These are phyloP conservation scores for Epinotia demarniana DNA, from an alignment of 2,888 invertebrate genomes.

Conservation along the genomic window DNA sequence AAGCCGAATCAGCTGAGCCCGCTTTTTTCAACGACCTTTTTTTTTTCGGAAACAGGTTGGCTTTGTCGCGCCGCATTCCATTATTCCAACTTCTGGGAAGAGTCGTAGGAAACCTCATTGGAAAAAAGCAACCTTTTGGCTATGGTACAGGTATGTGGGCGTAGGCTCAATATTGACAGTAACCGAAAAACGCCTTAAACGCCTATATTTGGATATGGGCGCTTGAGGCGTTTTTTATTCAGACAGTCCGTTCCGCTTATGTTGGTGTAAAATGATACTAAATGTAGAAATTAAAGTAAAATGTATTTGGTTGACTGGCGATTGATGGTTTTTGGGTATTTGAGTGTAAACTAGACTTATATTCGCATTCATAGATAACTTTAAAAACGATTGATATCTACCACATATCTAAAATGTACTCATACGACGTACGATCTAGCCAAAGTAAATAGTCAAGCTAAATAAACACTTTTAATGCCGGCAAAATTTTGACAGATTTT, in stretches of 20 bases:
- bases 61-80: constrained; percentile 47
- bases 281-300: constrained; percentile 34
- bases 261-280: constrained; percentile 41
- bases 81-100: constrained; percentile 47
- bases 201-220: constrained; percentile 7
- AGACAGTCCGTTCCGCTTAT: constrained; percentile 18
- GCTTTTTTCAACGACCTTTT: constrained; percentile 49
- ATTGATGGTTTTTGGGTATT: constrained; percentile 34
- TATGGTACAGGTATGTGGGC: constrained; percentile 44
- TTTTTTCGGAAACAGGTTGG: constrained; percentile 50
- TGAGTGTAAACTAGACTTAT: constrained; percentile 5
- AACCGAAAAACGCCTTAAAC: constrained; percentile 21
- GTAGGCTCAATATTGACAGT: constrained; percentile 28
- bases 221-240: constrained; percentile 7
- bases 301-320: constrained; percentile 33
- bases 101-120: constrained; percentile 42
- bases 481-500: no score
- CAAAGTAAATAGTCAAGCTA: no score
- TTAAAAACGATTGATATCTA: background rate
- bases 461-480: no score
- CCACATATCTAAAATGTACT: background rate
- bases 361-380: background rate
- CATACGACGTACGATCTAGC: background rate
- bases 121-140: constrained; percentile 43
- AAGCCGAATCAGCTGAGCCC: constrained; percentile 55